Conservation (phyloP, 2,888 invertebrate genomes). For the Plemyria rubiginata region DNA sequence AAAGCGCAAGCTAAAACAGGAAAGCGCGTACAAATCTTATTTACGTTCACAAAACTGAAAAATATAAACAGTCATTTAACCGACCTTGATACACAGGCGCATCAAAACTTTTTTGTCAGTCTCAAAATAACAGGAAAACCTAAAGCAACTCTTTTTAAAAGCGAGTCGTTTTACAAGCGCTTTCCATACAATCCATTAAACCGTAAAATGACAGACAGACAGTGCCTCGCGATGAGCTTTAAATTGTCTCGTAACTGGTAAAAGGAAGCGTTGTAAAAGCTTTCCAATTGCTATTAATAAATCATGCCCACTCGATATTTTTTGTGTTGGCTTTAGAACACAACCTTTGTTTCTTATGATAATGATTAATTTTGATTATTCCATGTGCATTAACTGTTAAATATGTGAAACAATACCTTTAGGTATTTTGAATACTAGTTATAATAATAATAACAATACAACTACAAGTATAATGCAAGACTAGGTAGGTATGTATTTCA, state of each 20-base stretch:
- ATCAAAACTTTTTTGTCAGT: neutral
- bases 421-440: too few relatives aligned
- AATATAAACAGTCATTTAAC: too few relatives aligned
- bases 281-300: constrained; percentile 41
- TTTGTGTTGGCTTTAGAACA: constrained; percentile 34
- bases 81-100: too few relatives aligned
- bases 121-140: neutral
- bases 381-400: constrained; percentile 13
- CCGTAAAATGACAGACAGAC: constrained; percentile 27
- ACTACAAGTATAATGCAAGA: too few relatives aligned
- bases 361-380: constrained; percentile 29
- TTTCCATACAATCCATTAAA: constrained; percentile 21
- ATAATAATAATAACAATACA: too few relatives aligned
- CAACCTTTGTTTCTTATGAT: constrained; percentile 31
- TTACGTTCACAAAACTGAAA: too few relatives aligned
- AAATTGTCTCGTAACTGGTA: constrained; percentile 34
- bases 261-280: constrained; percentile 42
- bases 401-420: constrained; percentile 9
- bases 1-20: neutral
- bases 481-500: too few relatives aligned
- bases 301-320: constrained; percentile 22
- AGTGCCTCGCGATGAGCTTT: constrained; percentile 29
- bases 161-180: too few relatives aligned
- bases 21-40: neutral
- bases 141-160: neutral